These are phyloP conservation scores for Drosophila borealis DNA, from an alignment of 2,888 invertebrate genomes.

Conservation along the genomic window DNA sequence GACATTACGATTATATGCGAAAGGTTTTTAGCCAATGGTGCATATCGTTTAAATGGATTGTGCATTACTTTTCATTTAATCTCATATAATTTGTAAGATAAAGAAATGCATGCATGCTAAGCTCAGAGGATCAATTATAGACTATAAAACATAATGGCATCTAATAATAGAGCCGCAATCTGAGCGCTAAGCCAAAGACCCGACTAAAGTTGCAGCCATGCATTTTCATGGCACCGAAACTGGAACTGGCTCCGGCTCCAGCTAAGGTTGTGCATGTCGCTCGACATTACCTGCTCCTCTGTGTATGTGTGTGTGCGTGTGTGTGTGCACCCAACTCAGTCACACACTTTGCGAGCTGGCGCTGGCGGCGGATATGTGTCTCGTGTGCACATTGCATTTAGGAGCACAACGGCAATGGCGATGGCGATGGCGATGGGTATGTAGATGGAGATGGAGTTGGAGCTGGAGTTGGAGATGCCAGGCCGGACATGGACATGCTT, in stretches of 20 bases:
- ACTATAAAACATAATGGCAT: constrained; percentile 85
- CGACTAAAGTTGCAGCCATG: constrained; percentile 15
- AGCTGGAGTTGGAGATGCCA: constrained; percentile 8
- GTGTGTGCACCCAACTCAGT: constrained; percentile 4
- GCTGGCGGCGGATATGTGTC: constrained; percentile 57
- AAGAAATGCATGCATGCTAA: constrained; percentile 74
- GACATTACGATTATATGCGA: neutral
- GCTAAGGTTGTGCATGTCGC: constrained; percentile 62
- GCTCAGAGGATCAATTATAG: constrained; percentile 82
- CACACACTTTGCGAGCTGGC: constrained; percentile 11
- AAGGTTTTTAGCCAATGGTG: constrained; percentile 22
- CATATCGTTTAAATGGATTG: constrained; percentile 48
- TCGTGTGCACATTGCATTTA: constrained; percentile 58
- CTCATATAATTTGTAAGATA: constrained; percentile 75
- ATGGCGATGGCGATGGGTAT: constrained; percentile 20
- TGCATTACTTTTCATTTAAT: constrained; percentile 79
- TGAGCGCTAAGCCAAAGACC: constrained; percentile 57
- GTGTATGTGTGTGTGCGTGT: constrained; percentile 18
- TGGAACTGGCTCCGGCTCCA: constrained; percentile 22
- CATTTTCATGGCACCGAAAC: constrained; percentile 12
- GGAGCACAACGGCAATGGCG: constrained; percentile 28
- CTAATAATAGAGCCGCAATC: constrained; percentile 84
- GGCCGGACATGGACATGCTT: constrained; percentile 80
- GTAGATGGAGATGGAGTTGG: constrained; percentile 8
- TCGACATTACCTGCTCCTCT: constrained; percentile 61